A percentile compares a stretch with the other conserved stretches of the same genome.
phyloP scores from a whole-genome alignment of 2,797 vertebrate species.

The Pempheris klunzingeri region DNA sequence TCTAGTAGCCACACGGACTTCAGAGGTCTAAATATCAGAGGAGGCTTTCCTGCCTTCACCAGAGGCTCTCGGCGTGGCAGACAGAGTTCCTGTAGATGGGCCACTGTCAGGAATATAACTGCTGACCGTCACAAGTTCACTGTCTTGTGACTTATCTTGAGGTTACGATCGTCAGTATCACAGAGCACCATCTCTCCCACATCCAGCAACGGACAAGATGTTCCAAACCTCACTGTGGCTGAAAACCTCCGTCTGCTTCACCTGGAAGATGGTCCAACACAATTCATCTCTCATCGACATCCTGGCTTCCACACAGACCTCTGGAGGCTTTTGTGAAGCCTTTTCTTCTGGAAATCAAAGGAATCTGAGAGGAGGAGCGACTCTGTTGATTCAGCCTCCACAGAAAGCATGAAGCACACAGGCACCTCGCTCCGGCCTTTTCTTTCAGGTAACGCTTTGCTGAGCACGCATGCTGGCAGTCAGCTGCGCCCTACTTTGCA shows the following conservation, averaged over 20 bases:
- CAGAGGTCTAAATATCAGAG: no score
- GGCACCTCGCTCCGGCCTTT: constrained; percentile 17
- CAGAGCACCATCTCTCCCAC: neutral
- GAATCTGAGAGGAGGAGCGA: neutral
- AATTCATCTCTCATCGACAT: constrained; percentile 11
- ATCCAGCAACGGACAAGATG: neutral
- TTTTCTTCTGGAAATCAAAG: constrained; percentile 35
- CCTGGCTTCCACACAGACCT: neutral
- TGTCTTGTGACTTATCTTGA: neutral
- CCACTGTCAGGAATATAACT: neutral
- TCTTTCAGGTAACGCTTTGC: constrained; percentile 11
- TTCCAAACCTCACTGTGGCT: constrained; percentile 4
- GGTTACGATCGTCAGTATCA: neutral
- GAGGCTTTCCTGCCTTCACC: no score
- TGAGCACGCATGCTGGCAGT: constrained; percentile 13
- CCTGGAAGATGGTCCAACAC: constrained; percentile 31
- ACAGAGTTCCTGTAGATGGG: neutral
- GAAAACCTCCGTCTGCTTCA: neutral
- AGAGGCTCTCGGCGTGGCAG: no score
- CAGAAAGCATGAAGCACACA: neutral
- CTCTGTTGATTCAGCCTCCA: neutral
- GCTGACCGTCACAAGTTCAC: constrained; percentile 1
- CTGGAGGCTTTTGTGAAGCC: constrained; percentile 5
- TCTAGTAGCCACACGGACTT: no score
- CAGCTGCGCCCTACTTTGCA: neutral